A percentile compares a stretch with the other conserved stretches of the same genome.
phyloP scores from a whole-genome alignment of 1,140 invertebrate species.

The Tetramorium simillimum region DNA sequence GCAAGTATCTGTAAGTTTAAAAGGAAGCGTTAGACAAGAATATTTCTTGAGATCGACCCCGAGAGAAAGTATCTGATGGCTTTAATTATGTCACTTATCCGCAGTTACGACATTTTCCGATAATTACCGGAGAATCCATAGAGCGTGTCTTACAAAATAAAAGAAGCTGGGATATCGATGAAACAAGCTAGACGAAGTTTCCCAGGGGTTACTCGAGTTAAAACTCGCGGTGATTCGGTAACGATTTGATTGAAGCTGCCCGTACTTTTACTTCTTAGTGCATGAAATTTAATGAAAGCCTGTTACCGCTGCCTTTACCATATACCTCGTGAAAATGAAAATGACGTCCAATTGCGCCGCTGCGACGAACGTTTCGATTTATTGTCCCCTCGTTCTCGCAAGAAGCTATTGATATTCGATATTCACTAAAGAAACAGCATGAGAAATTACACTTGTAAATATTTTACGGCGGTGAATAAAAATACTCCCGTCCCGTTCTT shows the following conservation, averaged over 20 bases:
- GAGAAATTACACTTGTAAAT: slow-evolving; percentile 60
- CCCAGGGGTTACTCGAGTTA: neutral
- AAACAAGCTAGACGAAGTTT: slow-evolving; percentile 40
- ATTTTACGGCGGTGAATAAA: slow-evolving; percentile 48
- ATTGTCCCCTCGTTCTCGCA: neutral
- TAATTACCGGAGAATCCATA: slow-evolving; percentile 50
- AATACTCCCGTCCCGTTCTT: slow-evolving; percentile 8
- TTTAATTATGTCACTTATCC: slow-evolving; percentile 58
- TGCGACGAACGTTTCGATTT: neutral
- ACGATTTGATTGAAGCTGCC: slow-evolving; percentile 42
- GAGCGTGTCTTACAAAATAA: slow-evolving; percentile 52
- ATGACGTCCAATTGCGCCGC: slow-evolving; percentile 16
- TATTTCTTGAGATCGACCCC: slow-evolving; percentile 5
- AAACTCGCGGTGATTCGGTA: slow-evolving; percentile 17
- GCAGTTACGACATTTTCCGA: slow-evolving; percentile 48
- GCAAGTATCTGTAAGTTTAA: neutral
- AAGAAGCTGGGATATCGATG: slow-evolving; percentile 25
- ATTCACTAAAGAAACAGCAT: slow-evolving; percentile 50
- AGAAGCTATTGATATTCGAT: slow-evolving; percentile 41
- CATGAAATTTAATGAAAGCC: slow-evolving; percentile 27
- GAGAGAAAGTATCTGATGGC: slow-evolving; percentile 39
- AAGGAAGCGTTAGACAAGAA: neutral
- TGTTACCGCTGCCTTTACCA: neutral
- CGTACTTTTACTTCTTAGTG: slow-evolving; percentile 32
- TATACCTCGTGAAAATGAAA: slow-evolving; percentile 22